phyloP scores from a whole-genome alignment of 1,140 invertebrate species.

The Venturia canescens region DNA sequence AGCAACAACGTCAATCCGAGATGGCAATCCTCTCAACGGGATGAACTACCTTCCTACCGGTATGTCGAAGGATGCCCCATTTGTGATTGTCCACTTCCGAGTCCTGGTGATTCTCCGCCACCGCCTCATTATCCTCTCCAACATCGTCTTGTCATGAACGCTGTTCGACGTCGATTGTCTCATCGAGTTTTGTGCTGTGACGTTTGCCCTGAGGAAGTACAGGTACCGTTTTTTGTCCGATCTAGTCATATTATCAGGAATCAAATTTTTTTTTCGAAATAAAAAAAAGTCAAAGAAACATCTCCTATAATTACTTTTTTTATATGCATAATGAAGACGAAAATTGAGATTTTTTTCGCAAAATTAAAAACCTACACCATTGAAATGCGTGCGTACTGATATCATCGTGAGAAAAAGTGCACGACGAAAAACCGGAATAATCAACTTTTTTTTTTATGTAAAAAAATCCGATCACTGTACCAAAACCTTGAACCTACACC shows the following conservation, averaged over 20 bases:
- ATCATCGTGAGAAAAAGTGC: no score
- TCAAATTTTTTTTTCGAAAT: slow-evolving; percentile 29
- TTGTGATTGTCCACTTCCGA: slow-evolving; percentile 68
- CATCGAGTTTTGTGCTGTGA: slow-evolving; percentile 69
- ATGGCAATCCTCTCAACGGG: slow-evolving; percentile 46
- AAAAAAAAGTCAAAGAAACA: no score
- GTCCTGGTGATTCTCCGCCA: slow-evolving; percentile 57
- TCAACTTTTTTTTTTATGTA: no score
- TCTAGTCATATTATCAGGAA: no score
- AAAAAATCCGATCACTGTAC: no score
- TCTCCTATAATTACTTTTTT: no score
- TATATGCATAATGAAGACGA: neutral
- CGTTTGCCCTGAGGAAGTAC: slow-evolving; percentile 66
- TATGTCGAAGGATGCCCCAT: slow-evolving; percentile 65
- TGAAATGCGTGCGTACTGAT: no score
- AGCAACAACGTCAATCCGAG: slow-evolving; percentile 15
- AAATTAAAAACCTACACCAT: no score
- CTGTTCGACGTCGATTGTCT: slow-evolving; percentile 64
- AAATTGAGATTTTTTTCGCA: neutral
- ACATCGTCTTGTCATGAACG: slow-evolving; percentile 68
- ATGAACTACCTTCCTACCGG: neutral
- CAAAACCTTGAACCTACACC: no score
- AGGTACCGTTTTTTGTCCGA: slow-evolving; percentile 60
- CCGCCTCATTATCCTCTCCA: slow-evolving; percentile 73
- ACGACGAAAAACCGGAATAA: no score